Evolutionary conservation across 2,888 invertebrate species (phyloP).

Genomic region (Diaperis boleti): DNA sequence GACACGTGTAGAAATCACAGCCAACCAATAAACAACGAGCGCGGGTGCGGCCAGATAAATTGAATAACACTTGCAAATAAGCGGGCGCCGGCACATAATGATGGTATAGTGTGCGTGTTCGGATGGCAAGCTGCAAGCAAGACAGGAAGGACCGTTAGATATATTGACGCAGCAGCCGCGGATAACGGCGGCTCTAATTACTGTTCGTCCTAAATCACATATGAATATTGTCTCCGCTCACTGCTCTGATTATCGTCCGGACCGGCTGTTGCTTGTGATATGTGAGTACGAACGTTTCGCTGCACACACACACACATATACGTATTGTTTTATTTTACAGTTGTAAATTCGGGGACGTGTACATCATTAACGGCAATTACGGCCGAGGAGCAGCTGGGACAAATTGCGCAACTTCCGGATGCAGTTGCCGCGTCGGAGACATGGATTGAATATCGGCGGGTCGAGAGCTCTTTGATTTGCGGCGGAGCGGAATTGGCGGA

Average conservation of each 20-base stretch:
- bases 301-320: too few species aligned
- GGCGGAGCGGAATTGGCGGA: too few species aligned
- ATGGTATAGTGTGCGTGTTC: slow-evolving; percentile 61
- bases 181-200: slow-evolving; percentile 63
- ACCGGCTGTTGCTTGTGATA: slow-evolving; percentile 58
- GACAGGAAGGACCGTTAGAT: slow-evolving; percentile 61
- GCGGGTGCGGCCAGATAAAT: slow-evolving; percentile 67
- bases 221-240: slow-evolving; percentile 61
- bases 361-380: slow-evolving; percentile 61
- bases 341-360: slow-evolving; percentile 54
- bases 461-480: too few species aligned
- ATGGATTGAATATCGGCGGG: slow-evolving; percentile 20
- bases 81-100: slow-evolving; percentile 62
- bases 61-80: slow-evolving; percentile 69
- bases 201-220: slow-evolving; percentile 63
- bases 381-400: slow-evolving; percentile 39
- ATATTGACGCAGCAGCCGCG: slow-evolving; percentile 64
- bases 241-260: slow-evolving; percentile 51
- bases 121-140: slow-evolving; percentile 57
- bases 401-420: slow-evolving; percentile 34
- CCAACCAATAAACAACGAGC: slow-evolving; percentile 65
- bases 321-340: slow-evolving; percentile 56
- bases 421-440: slow-evolving; percentile 24
- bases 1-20: slow-evolving; percentile 66
- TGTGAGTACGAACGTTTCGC: slow-evolving; percentile 53